A percentile compares a stretch with the other conserved stretches of the same genome.
These are phyloP conservation scores for Pomphorhynchus laevis DNA, from an alignment of 1,140 invertebrate species.

Conservation along the genomic window DNA sequence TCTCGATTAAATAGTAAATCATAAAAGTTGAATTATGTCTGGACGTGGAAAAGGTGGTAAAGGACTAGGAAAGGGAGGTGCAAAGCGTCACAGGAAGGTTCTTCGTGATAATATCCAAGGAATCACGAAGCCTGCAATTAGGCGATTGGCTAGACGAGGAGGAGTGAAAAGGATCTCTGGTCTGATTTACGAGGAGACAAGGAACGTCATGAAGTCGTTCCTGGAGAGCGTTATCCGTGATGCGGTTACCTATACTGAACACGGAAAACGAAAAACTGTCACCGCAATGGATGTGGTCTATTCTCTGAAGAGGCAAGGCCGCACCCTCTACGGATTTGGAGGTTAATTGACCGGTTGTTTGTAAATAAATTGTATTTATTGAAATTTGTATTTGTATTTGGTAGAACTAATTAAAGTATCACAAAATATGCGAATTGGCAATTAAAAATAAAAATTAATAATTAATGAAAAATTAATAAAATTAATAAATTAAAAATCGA, in stretches of 20 bases:
- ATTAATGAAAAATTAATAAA: no score
- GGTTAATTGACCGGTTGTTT: conserved; percentile 22
- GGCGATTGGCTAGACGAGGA: conserved; percentile 31
- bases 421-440: no score
- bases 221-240: conserved; percentile 42
- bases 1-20: no score
- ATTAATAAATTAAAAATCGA: no score
- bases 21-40: conserved; percentile 15
- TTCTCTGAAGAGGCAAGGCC: conserved; percentile 40
- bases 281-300: conserved; percentile 56
- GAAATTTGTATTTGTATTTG: no score
- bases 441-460: no score
- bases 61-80: conserved; percentile 16
- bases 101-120: conserved; percentile 35
- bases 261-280: conserved; percentile 40
- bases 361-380: no score
- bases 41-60: conserved; percentile 17
- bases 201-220: conserved; percentile 37
- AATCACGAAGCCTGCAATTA: conserved; percentile 31
- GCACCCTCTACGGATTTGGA: conserved; percentile 29
- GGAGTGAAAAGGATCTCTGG: conserved; percentile 37
- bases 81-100: conserved; percentile 19
- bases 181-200: conserved; percentile 34
- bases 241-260: conserved; percentile 43
- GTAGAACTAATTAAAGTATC: no score